Base-by-base conservation (phyloP, 2,797 vertebrate species). In the Tadarida brasiliensis region DNA sequence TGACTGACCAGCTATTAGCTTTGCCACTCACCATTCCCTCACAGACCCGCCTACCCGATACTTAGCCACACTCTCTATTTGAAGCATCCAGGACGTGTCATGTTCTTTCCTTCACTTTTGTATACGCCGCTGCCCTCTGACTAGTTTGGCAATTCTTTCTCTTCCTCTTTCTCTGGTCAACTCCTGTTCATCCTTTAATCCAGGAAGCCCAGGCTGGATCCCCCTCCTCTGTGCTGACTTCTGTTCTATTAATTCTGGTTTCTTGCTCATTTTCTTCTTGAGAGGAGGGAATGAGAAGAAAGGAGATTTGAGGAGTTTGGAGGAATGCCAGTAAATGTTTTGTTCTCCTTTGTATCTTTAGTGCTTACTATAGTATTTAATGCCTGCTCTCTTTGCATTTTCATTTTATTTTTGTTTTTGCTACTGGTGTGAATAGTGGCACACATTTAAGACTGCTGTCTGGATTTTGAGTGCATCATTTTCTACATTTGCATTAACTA, bases 401-500 rank as follows among this genome's bases (percentile, higher is more conserved):
- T 92, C 33, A 80, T 35, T 96, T 89, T 19, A 39, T 67, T 91
- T 94, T 81, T 80, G 15, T 65, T 73, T 82, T 86, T 65, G 39
- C 26, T 86, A 61, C 20, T 76, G 30, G 30, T 86, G 4, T 87
- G 90, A 70, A 87, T n/a, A 28, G 15, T n/a, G 26, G n/a, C 44
- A 90, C 24, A 57, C 24, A 11, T 44, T 44, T 77, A 65, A 96
- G 67, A 44, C 28, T 65, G 39, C 22, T 84, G n/a, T 65, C 20
- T 33, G 47, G 63, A 24, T 91, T 87, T 30, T 49, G 49, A 49
- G 44, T 51, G 35, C 30, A 59, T 49, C 4, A 39, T 87, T 71
- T 93, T 47, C 16, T 47, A 51, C 30, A 9, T 90, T 93, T 88
- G 77, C 5, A 65, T 87, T 92, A 94, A 68, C 26, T 47, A 49